Evolutionary conservation across 2,797 vertebrate genomes (phyloP).

Genomic region (Protosalanx chinensis): DNA sequence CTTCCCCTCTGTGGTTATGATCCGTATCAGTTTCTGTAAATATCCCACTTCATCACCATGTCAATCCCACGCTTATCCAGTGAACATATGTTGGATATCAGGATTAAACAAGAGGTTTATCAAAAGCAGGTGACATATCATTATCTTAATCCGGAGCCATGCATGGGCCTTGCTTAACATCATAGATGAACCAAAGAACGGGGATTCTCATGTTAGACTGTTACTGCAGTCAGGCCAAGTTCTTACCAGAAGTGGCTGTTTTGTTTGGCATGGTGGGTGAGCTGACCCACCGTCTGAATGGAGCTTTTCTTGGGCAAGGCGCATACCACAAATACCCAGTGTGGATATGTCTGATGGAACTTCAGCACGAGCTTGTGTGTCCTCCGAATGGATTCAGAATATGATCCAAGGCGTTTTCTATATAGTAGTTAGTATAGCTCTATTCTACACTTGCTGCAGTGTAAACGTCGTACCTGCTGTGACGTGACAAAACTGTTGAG

Average conservation of each 20-base stretch:
- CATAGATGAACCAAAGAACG: not conserved
- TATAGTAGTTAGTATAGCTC: too few species aligned
- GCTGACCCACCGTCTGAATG: conserved; percentile 61
- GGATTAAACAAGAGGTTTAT: not conserved
- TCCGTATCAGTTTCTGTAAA: conserved; percentile 60
- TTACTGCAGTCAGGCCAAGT: conserved; percentile 54
- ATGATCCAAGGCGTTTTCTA: not conserved
- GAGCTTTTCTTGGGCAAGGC: conserved; percentile 70
- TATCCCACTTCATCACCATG: conserved; percentile 47
- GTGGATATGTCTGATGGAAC: conserved; percentile 47
- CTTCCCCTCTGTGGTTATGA: conserved; percentile 58
- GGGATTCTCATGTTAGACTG: conserved; percentile 27
- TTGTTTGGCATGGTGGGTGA: conserved; percentile 63
- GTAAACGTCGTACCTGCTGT: too few species aligned
- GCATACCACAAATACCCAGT: conserved; percentile 48
- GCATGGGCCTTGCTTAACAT: not conserved
- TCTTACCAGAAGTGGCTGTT: conserved; percentile 78
- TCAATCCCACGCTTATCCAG: conserved; percentile 7
- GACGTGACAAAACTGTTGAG: too few species aligned
- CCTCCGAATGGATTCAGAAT: not conserved
- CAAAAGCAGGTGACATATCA: not conserved
- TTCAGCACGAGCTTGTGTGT: not conserved
- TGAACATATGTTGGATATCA: not conserved
- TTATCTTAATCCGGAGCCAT: not conserved
- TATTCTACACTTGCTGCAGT: not conserved